Percentiles rank a stretch among this genome's conserved stretches.
These are phyloP conservation scores for Bufo bufo DNA, from an alignment of 2,113 vertebrate species.

Conservation along the genomic window DNA sequence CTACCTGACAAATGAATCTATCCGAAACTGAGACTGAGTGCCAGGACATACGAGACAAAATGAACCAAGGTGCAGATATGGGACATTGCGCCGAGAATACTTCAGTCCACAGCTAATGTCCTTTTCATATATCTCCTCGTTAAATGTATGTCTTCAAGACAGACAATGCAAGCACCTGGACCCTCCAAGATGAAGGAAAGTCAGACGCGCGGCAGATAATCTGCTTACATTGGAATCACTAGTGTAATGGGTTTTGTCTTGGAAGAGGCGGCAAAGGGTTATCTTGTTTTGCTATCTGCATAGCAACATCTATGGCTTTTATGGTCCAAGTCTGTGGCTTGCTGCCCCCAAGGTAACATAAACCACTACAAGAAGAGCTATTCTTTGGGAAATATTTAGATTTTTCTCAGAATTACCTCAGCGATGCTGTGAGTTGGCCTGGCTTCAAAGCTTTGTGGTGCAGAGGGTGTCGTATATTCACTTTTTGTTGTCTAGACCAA, in stretches of 20 bases:
- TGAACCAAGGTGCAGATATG: slow-evolving; percentile 14
- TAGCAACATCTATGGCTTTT: background rate
- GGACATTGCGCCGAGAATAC: background rate
- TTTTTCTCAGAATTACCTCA: background rate
- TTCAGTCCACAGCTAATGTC: background rate
- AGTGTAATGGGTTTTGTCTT: background rate
- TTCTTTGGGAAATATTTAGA: background rate
- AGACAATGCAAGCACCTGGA: background rate
- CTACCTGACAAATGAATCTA: background rate
- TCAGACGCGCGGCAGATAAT: background rate
- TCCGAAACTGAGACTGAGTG: background rate
- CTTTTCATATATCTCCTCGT: background rate
- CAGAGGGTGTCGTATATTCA: background rate
- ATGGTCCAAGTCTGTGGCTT: background rate
- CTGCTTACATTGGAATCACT: background rate
- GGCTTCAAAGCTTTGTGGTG: background rate
- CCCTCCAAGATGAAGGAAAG: slow-evolving; percentile 3
- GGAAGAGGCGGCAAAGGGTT: background rate
- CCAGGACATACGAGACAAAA: slow-evolving; percentile 28
- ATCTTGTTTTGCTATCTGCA: background rate
- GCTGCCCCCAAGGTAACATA: background rate
- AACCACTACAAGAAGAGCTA: background rate
- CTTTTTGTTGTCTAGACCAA: background rate
- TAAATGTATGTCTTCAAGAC: background rate
- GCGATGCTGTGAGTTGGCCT: background rate